Evolutionary conservation across 2,797 vertebrate genomes (phyloP).

Genomic region (Helarctos malayanus): DNA sequence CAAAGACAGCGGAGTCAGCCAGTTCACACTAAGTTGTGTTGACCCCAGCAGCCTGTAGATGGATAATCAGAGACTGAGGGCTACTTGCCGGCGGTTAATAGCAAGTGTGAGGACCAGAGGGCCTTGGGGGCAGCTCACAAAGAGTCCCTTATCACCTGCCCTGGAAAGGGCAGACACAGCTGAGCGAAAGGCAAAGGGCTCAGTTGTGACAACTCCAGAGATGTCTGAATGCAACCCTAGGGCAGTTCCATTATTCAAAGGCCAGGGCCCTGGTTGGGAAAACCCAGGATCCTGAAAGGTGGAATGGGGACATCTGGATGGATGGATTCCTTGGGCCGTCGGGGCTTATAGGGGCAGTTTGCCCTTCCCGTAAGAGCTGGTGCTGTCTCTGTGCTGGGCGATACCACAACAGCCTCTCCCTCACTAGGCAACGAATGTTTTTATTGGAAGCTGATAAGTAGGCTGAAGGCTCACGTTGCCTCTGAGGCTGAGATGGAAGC

Average conservation of each 20-base stretch:
- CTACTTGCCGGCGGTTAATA: background rate
- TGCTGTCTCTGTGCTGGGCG: background rate
- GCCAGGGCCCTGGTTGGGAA: background rate
- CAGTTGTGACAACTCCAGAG: accelerated
- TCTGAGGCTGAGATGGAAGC: background rate
- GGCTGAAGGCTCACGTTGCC: background rate
- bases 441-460: no score
- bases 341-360: background rate
- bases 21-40: background rate
- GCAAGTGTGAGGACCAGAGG: background rate
- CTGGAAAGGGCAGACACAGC: background rate
- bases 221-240: accelerated
- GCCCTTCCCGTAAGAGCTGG: background rate
- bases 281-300: background rate
- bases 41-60: background rate
- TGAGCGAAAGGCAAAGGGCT: background rate
- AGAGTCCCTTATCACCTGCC: background rate
- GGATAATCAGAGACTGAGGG: background rate
- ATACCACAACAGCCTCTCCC: background rate
- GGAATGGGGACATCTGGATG: background rate
- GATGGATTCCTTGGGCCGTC: background rate
- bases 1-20: accelerated
- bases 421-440: background rate
- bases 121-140: background rate
- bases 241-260: background rate